Evolutionary conservation across 2,113 vertebrate species (phyloP), one percentile per base, ranked within the genome.

Genomic region (Vidua chalybeata): DNA sequence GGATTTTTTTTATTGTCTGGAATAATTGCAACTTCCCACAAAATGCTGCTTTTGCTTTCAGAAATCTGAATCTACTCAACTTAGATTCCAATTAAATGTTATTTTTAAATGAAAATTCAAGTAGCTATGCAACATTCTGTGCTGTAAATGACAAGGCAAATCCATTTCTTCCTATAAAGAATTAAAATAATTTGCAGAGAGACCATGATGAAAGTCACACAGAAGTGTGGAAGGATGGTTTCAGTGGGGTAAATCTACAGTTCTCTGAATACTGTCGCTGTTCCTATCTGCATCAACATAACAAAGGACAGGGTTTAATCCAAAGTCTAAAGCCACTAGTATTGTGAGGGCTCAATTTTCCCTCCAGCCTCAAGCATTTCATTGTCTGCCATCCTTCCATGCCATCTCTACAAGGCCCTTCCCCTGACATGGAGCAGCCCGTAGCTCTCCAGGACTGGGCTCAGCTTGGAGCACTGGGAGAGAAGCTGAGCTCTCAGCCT

Each of bases 101-200:
- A 41, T 75, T 95, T 91, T 66, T 67, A 63, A 24, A 67, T 78
- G 27, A 45, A 76, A 93, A 64, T 87, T 19, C 61, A 90, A 71
- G 48, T 90, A 80, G 26, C 35, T 71, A 21, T 94, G 30, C 39
- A 31, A 52, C 3, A 1, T 66, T n/a, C 48, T 90, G 43, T 12
- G 15, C 63, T 84, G 61, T 74, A 86, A 86, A 80, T 48, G 48
- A 41, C 68, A 89, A 75, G 39, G 76, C 45, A 84, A 59, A 81
- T 81, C 7, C 11, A 43, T 92, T 84, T 71, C 27, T 88, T 88
- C 68, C 31, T 41, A 17, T 13, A 73, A 85, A 67, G 24, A 81
- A 74, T 77, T 67, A 78, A 89, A 95, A 68, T 75, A 81, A 84
- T 88, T 92, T 61, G 51, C 37, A 84, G 59, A 81, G 59, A 86